Percentiles rank a stretch among this genome's conserved stretches.
These are phyloP conservation scores for Galbula dea DNA, from an alignment of 2,113 vertebrate genomes.

Conservation along the genomic window DNA sequence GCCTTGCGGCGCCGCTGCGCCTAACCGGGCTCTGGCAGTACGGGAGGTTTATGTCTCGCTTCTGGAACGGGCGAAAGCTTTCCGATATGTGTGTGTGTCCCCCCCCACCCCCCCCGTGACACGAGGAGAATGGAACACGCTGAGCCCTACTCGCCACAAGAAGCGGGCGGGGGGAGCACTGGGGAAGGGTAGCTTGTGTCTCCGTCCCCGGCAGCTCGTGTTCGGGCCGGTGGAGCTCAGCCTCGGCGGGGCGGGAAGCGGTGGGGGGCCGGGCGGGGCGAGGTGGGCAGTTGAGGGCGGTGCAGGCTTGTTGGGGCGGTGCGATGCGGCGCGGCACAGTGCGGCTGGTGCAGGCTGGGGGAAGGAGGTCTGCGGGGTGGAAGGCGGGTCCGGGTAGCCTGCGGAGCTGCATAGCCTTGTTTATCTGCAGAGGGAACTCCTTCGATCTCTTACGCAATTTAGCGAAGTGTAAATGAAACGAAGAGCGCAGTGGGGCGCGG, in stretches of 20 bases:
- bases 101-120: neutral
- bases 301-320: neutral
- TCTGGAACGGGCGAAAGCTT: neutral
- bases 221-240: neutral
- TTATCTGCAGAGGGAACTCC: neutral
- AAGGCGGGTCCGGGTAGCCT: neutral
- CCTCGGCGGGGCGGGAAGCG: neutral
- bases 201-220: neutral
- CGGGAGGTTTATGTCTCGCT: too few relatives aligned
- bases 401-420: fast-evolving
- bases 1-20: too few relatives aligned
- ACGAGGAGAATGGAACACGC: neutral
- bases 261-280: neutral
- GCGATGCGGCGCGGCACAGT: too few relatives aligned
- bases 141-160: neutral
- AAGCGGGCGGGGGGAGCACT: neutral
- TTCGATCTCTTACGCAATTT: fast-evolving
- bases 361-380: too few relatives aligned
- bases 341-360: neutral
- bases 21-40: neutral
- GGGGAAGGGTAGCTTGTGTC: neutral
- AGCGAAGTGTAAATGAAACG: neutral
- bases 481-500: neutral
- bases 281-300: neutral
- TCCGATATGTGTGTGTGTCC: neutral